Conservation (phyloP, 2,113 vertebrate species). For the Notiomystis cincta region DNA sequence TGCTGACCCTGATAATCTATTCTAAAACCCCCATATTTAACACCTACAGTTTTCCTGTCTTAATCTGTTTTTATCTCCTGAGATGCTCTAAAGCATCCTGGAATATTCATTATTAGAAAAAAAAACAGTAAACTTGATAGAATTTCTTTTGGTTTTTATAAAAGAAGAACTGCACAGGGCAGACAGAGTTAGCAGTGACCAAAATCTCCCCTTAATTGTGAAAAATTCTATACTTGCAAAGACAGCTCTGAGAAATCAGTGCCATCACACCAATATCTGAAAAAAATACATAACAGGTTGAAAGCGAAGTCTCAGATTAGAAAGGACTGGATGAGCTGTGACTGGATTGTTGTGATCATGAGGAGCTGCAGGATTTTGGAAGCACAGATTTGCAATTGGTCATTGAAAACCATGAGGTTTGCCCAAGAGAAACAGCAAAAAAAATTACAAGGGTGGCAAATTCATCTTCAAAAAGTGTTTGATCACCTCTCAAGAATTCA, state of each 20-base stretch:
- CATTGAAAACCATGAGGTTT: background rate
- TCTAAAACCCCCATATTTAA: background rate
- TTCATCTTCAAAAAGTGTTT: background rate
- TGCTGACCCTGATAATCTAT: background rate
- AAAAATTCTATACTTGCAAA: background rate
- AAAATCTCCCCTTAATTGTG: fast-evolving
- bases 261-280: background rate
- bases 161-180: background rate
- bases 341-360: fast-evolving
- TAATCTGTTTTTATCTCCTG: background rate
- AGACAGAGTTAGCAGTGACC: background rate
- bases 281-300: background rate
- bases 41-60: background rate
- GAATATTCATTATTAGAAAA: background rate
- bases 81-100: background rate
- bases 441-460: background rate
- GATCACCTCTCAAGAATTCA: background rate
- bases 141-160: background rate
- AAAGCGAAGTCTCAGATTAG: background rate
- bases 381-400: background rate
- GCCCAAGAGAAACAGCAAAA: background rate
- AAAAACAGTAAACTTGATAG: background rate
- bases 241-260: background rate
- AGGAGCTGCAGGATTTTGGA: background rate
- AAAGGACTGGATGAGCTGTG: background rate